These are phyloP conservation scores for Copidosoma floridanum DNA, from an alignment of 1,140 invertebrate species.

Conservation along the genomic window DNA sequence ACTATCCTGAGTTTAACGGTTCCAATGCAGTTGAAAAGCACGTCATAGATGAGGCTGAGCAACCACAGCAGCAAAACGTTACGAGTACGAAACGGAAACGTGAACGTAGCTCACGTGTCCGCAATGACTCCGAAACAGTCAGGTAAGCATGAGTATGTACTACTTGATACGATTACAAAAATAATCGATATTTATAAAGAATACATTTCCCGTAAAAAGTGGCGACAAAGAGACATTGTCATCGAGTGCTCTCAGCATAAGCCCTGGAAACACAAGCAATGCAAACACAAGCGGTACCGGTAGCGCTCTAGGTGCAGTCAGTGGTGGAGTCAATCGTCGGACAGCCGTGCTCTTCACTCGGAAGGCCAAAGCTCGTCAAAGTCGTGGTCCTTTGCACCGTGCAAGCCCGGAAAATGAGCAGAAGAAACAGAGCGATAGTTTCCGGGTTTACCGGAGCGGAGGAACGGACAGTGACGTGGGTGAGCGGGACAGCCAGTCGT, in stretches of 20 bases:
- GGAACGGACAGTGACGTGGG: constrained; percentile 51
- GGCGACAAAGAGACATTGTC: constrained; percentile 9
- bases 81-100: constrained; percentile 31
- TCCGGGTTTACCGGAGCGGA: constrained; percentile 59
- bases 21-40: constrained; percentile 28
- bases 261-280: neutral
- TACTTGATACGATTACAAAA: no score
- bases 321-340: constrained; percentile 67
- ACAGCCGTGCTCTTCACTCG: constrained; percentile 81
- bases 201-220: no score
- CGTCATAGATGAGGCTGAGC: constrained; percentile 25
- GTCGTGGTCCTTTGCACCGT: constrained; percentile 42
- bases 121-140: constrained; percentile 16
- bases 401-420: constrained; percentile 40
- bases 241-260: neutral
- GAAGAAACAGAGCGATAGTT: constrained; percentile 59
- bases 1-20: constrained; percentile 63
- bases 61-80: constrained; percentile 37
- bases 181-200: no score
- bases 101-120: neutral
- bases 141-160: constrained; percentile 1
- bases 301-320: constrained; percentile 30
- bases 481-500: constrained; percentile 52
- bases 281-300: neutral
- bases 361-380: constrained; percentile 64